phyloP scores from a whole-genome alignment of 2,113 vertebrate genomes.

The Monopterus albus region DNA sequence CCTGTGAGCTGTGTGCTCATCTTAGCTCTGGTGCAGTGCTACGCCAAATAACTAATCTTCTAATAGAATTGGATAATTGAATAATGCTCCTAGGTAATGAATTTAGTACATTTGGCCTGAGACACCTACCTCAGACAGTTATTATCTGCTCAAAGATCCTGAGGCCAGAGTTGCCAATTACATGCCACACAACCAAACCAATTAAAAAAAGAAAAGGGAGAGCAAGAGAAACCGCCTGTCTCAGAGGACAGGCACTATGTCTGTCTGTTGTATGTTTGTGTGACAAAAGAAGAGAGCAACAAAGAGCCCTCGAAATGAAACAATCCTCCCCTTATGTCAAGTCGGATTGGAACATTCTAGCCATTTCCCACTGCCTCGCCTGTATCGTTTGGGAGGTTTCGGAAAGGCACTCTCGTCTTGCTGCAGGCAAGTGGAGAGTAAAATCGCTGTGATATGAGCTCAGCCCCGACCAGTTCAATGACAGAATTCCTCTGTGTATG shows the following conservation, averaged over 20 bases:
- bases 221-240: constrained; percentile 41
- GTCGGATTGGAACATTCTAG: constrained; percentile 79
- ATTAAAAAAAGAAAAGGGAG: constrained; percentile 21
- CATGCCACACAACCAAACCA: constrained; percentile 60
- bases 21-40: constrained; percentile 15
- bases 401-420: constrained; percentile 69
- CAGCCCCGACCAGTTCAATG: constrained; percentile 48
- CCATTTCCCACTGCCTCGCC: constrained; percentile 71
- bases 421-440: constrained; percentile 58
- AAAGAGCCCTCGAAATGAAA: constrained; percentile 69
- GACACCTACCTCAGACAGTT: constrained; percentile 49
- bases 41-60: constrained; percentile 46
- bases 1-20: constrained; percentile 4
- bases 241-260: constrained; percentile 39
- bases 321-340: constrained; percentile 74
- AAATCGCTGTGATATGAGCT: constrained; percentile 45
- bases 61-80: constrained; percentile 66
- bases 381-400: constrained; percentile 53
- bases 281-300: constrained; percentile 22
- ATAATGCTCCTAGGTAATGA: constrained; percentile 73
- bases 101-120: constrained; percentile 69
- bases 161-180: constrained; percentile 68
- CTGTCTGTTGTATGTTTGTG: constrained; percentile 5
- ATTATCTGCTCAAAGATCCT: constrained; percentile 70
- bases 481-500: constrained; percentile 59